phyloP scores from a whole-genome alignment of 2,113 vertebrate species.

The Rutilus rutilus region DNA sequence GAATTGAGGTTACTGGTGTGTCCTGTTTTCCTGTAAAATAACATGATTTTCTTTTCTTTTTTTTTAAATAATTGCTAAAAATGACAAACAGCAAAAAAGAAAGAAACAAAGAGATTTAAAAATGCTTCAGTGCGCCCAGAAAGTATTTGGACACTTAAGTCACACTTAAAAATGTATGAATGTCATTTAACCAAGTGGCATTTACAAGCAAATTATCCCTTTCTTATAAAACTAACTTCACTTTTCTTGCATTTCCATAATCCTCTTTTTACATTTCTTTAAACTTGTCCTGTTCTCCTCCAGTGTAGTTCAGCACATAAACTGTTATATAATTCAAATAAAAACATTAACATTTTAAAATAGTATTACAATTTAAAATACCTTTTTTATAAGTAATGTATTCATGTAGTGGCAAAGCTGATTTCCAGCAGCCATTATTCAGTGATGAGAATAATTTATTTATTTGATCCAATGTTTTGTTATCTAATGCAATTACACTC shows the following conservation, averaged over 20 bases:
- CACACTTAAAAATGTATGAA: background rate
- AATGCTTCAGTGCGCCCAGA: background rate
- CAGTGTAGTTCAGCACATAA: background rate
- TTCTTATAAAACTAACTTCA: background rate
- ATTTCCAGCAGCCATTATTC: background rate
- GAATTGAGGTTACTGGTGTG: slow-evolving; percentile 77
- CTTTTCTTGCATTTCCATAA: background rate
- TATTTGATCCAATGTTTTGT: background rate
- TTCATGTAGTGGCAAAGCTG: background rate
- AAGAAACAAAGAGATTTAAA: slow-evolving; percentile 51
- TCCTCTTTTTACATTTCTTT: no score
- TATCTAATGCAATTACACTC: background rate
- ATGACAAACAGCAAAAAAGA: slow-evolving; percentile 63
- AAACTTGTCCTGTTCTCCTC: background rate
- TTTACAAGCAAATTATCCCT: background rate
- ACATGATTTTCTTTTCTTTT: slow-evolving; percentile 65
- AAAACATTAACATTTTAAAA: no score
- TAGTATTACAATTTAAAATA: no score
- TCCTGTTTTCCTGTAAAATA: slow-evolving; percentile 80
- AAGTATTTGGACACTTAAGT: background rate
- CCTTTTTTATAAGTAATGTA: background rate
- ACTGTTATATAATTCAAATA: background rate
- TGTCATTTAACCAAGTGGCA: background rate
- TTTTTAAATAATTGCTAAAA: slow-evolving; percentile 66
- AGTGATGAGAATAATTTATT: background rate